A percentile compares a stretch with the other conserved stretches of the same genome.
These are phyloP conservation scores for Alaudala cheleensis DNA, from an alignment of 2,113 vertebrate species.

Conservation along the genomic window DNA sequence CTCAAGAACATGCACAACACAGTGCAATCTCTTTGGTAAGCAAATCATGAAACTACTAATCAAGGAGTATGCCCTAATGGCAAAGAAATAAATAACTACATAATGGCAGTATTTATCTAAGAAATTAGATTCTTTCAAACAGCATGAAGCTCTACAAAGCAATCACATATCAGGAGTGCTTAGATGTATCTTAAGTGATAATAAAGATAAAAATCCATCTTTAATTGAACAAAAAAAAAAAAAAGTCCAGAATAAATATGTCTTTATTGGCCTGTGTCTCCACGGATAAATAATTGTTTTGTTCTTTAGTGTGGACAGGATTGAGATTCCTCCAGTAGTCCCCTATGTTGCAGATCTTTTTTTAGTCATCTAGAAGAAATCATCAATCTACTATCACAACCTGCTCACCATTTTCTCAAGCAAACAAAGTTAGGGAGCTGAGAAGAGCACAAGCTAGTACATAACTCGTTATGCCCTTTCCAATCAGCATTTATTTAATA, in stretches of 20 bases:
- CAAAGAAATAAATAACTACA: not conserved
- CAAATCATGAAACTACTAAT: not conserved
- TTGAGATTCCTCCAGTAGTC: not conserved
- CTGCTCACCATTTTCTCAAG: constrained; percentile 42
- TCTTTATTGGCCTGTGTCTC: not conserved
- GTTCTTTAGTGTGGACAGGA: not conserved
- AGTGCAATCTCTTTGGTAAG: not conserved
- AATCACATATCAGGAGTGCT: not conserved
- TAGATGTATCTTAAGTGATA: not conserved
- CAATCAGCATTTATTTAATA: constrained; percentile 56
- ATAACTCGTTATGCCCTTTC: not conserved
- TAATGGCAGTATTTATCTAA: not conserved
- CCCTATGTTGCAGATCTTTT: not conserved
- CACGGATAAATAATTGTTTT: not conserved
- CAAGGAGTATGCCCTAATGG: not conserved
- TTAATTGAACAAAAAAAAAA: not conserved
- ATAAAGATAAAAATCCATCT: not conserved
- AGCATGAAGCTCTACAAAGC: not conserved
- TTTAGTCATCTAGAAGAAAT: not conserved
- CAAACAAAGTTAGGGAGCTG: constrained; percentile 2
- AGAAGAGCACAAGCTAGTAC: not conserved
- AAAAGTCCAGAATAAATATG: not conserved
- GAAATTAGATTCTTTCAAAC: not conserved
- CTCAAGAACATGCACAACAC: not conserved
- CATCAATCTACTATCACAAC: constrained; percentile 22